A percentile compares a stretch with the other conserved stretches of the same genome.
Conservation (phyloP, 2,113 vertebrate genomes). For the Anguilla rostrata region DNA sequence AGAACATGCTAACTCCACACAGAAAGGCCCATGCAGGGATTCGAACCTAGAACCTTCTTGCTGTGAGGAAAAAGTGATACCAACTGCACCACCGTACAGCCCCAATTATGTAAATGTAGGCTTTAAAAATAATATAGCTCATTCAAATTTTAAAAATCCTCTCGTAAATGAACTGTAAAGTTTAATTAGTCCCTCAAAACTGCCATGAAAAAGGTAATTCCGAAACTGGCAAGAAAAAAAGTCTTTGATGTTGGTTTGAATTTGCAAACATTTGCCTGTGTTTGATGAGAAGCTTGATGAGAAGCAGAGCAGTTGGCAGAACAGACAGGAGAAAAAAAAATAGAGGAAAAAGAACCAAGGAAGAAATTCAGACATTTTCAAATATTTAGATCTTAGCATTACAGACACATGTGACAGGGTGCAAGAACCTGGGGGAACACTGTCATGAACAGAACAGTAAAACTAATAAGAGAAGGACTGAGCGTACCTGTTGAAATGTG, state of each 20-base stretch:
- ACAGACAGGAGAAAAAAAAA: background rate
- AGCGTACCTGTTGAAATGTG: background rate
- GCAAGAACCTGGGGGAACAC: background rate
- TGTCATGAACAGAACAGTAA: background rate
- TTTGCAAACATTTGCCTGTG: background rate
- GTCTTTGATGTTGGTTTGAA: background rate
- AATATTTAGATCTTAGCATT: conserved; percentile 3
- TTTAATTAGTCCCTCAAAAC: background rate
- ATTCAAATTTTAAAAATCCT: background rate
- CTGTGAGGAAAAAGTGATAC: too few species aligned
- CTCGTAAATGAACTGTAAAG: background rate
- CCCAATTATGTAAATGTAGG: background rate
- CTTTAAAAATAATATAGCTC: background rate
- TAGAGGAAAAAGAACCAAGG: background rate
- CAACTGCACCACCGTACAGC: too few species aligned
- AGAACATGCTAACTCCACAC: too few species aligned
- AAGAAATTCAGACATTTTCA: background rate
- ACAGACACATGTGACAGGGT: background rate
- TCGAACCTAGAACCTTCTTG: too few species aligned
- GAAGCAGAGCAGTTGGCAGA: background rate
- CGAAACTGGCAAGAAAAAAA: background rate
- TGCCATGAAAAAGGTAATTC: background rate
- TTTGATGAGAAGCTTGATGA: background rate
- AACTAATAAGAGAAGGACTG: background rate
- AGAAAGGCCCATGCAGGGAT: too few species aligned